Base-by-base conservation (phyloP, 2,797 vertebrate genomes). In the Scomberomorus guttatus region DNA sequence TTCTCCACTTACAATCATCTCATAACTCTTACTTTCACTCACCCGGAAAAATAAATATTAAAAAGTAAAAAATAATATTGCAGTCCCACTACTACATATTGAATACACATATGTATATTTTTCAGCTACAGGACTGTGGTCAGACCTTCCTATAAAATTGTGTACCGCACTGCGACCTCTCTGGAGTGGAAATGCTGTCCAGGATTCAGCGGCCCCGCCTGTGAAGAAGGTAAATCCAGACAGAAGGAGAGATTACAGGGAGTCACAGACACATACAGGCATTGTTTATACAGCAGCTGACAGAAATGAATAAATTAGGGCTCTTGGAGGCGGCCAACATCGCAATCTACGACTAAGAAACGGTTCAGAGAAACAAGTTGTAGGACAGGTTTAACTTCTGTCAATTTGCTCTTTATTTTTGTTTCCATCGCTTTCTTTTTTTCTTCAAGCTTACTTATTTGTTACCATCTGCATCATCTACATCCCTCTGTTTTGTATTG, bases 171-270 rank as follows among this genome's bases (percentile, higher is more conserved):
- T 0, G 86, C 98, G 86, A 98, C 97, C 0, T 90, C 96, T 2
- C 93, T 98, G 42, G 97, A 99, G 85, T 99, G 98, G 98, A 97
- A 95, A 62, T 99, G 98, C 93, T 99, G 98, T 84, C 96, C 97
- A 0, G 97, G 98, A 17, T 97, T 95, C 87, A 65, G 86, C 0
- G 98, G 97, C 1, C 20, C 84, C 0, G 95, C 92, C 90, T 99
- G 98, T 48, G 94, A 97, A 68, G 95, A 97, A 95, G 97, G 98
- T 98, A 93, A 89, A 91, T 77, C 5, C 1, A 37, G 39, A 66
- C n/a, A 66, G 57, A 76, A 34, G 51, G 59, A 57, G 27, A 18
- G n/a, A 55, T 73, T 61, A 67, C 22, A 58, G 42, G 9, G 44
- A 46, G 6, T 17, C 59, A 68, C 20, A 65, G 6, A 20, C 59